phyloP scores from a whole-genome alignment of 2,113 vertebrate species.

The Rhinichthys klamathensis region DNA sequence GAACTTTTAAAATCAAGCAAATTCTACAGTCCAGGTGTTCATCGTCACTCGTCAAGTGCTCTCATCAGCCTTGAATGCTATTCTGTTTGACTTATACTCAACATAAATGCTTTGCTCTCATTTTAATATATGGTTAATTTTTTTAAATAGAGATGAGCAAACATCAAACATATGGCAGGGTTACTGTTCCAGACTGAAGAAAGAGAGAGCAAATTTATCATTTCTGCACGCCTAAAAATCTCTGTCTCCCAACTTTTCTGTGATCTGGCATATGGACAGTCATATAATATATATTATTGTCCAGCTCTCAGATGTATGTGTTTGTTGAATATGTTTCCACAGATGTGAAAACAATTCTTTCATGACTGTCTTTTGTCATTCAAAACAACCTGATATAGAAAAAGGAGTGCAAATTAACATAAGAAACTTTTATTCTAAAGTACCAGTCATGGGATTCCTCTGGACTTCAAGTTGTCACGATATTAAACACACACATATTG shows the following conservation, averaged over 20 bases:
- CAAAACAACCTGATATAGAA: neutral
- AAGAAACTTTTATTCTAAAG: neutral
- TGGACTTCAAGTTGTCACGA: slow-evolving; percentile 41
- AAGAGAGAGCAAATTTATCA: slow-evolving; percentile 69
- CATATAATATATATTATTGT: neutral
- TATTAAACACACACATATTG: slow-evolving; percentile 58
- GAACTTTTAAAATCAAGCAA: neutral
- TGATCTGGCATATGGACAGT: neutral
- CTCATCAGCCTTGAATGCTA: neutral
- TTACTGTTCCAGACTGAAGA: slow-evolving; percentile 1
- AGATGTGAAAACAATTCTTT: neutral
- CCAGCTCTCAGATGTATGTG: neutral
- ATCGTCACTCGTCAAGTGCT: neutral
- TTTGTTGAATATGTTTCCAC: slow-evolving; percentile 35
- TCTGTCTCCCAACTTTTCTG: neutral
- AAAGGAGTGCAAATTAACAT: neutral
- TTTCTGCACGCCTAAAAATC: neutral
- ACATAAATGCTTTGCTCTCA: slow-evolving; percentile 5
- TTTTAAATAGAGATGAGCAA: neutral
- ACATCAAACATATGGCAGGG: neutral
- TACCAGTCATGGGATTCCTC: slow-evolving; percentile 16
- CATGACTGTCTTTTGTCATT: slow-evolving; percentile 2
- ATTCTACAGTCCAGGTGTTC: slow-evolving; percentile 35
- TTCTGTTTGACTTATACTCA: neutral
- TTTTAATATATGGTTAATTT: neutral